A percentile compares a stretch with the other conserved stretches of the same genome.
phyloP scores from a whole-genome alignment of 2,797 vertebrate genomes.

The Trachops cirrhosus region DNA sequence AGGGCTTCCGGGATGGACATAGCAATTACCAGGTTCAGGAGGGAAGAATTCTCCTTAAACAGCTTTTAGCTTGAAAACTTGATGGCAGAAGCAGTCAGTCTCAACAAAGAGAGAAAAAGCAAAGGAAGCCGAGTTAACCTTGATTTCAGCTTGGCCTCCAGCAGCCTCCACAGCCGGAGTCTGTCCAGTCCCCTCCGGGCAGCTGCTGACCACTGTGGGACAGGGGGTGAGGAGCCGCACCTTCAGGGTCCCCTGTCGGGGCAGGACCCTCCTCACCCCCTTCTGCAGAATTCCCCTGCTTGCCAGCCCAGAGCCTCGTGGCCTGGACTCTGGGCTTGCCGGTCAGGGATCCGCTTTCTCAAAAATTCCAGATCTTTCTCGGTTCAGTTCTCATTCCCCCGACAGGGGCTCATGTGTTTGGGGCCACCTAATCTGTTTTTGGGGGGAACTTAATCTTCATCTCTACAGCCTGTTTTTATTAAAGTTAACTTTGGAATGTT shows the following conservation, averaged over 20 bases:
- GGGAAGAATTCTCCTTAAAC: constrained; percentile 57
- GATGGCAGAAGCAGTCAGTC: constrained; percentile 68
- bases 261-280: not conserved
- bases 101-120: not conserved
- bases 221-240: not conserved
- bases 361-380: not conserved
- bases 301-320: not conserved
- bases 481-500: not conserved
- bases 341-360: not conserved
- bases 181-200: too few relatives aligned
- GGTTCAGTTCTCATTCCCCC: not conserved
- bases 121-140: not conserved
- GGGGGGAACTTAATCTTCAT: not conserved
- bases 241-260: not conserved
- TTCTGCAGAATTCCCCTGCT: not conserved
- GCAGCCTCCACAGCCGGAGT: not conserved
- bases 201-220: not conserved
- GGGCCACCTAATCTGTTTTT: not conserved
- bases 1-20: not conserved
- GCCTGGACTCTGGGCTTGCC: not conserved
- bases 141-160: not conserved
- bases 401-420: not conserved
- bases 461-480: not conserved
- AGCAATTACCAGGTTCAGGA: not conserved
- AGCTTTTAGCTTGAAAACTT: constrained; percentile 20